Conservation (phyloP, 2,797 vertebrate species). For the Merluccius polli region DNA sequence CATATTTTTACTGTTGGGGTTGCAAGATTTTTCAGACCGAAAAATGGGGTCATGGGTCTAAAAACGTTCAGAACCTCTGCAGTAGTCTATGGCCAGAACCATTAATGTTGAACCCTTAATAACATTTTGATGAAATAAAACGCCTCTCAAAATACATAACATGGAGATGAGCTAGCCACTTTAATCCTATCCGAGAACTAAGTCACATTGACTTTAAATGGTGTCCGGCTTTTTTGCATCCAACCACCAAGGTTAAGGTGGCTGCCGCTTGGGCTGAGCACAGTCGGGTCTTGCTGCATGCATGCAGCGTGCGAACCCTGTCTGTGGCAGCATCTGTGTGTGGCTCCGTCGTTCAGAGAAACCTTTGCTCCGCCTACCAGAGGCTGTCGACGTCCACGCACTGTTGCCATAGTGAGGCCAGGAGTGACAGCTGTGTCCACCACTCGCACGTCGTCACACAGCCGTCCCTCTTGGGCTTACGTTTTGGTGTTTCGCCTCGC, state of each 20-base stretch:
- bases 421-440: conserved; percentile 59
- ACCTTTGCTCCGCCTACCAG: conserved; percentile 47
- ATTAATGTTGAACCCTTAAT: background rate
- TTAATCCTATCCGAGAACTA: background rate
- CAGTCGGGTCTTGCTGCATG: background rate
- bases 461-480: conserved; percentile 19
- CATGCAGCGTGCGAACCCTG: background rate
- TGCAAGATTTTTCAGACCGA: too few relatives aligned
- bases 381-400: conserved; percentile 51
- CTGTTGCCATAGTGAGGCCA: conserved; percentile 60
- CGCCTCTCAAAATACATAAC: background rate
- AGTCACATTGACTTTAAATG: background rate
- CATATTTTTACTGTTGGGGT: too few relatives aligned
- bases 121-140: background rate
- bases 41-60: too few relatives aligned
- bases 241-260: background rate
- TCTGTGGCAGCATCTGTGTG: background rate
- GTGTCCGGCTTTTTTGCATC: too few relatives aligned
- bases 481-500: conserved; percentile 13
- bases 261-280: background rate
- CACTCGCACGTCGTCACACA: conserved; percentile 37
- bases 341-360: conserved; percentile 31
- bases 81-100: background rate
- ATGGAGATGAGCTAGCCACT: background rate
- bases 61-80: too few relatives aligned